These are phyloP conservation scores for Macquaria australasica DNA, from an alignment of 2,113 vertebrate genomes.

Conservation along the genomic window DNA sequence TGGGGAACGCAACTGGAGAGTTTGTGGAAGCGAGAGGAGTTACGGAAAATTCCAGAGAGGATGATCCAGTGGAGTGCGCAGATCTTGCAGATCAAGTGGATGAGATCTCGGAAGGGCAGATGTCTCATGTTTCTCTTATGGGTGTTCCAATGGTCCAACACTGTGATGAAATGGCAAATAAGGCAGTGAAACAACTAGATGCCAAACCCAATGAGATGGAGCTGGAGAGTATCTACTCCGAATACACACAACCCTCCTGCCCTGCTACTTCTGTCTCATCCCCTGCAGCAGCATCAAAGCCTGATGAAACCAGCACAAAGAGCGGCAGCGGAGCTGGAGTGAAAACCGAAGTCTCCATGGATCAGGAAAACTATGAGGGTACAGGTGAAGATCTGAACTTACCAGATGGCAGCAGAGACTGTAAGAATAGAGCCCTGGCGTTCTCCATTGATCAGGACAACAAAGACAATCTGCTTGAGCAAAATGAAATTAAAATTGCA, in stretches of 20 bases:
- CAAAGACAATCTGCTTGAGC: constrained; percentile 42
- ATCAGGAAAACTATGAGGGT: constrained; percentile 3
- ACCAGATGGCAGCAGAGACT: constrained; percentile 9
- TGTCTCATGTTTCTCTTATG: constrained; percentile 26
- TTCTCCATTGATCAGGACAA: constrained; percentile 56
- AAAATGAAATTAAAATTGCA: constrained; percentile 3
- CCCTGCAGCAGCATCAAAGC: constrained; percentile 24
- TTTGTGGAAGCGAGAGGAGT: constrained; percentile 32
- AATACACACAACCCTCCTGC: constrained; percentile 48
- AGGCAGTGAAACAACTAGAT: constrained; percentile 38
- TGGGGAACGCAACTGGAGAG: constrained; percentile 24
- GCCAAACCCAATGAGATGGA: constrained; percentile 48
- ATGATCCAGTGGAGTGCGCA: neutral
- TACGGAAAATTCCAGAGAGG: constrained; percentile 2
- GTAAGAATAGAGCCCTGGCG: constrained; percentile 44
- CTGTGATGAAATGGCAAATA: constrained; percentile 41
- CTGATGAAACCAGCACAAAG: neutral
- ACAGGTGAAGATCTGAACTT: constrained; percentile 10
- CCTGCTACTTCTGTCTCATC: constrained; percentile 42
- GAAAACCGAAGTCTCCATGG: neutral
- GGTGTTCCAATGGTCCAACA: constrained; percentile 27
- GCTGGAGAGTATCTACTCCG: constrained; percentile 60
- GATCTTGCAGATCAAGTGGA: constrained; percentile 65
- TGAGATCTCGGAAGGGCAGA: constrained; percentile 50
- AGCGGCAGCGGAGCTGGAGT: neutral